These are phyloP conservation scores for Drosophila imparisetae DNA, from an alignment of 2,888 invertebrate genomes.

Conservation along the genomic window DNA sequence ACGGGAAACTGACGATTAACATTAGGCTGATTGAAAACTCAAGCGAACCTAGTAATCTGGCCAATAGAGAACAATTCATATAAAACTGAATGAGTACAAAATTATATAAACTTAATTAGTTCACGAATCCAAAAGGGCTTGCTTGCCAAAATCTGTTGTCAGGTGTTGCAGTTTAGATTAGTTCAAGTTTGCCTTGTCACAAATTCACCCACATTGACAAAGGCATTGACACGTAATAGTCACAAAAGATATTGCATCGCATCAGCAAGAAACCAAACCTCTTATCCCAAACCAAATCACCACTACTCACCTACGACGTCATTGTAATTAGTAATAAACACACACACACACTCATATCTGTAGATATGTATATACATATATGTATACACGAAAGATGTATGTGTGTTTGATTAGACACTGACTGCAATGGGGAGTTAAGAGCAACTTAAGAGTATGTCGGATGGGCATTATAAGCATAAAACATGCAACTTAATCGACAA, in stretches of 20 bases:
- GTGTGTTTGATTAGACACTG: slow-evolving; percentile 29
- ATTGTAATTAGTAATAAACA: slow-evolving; percentile 20
- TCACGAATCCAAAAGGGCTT: neutral
- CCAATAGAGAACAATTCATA: neutral
- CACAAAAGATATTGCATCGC: neutral
- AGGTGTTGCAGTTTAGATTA: neutral
- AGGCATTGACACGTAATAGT: neutral
- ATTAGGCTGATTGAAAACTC: neutral
- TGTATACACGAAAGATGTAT: slow-evolving; percentile 8
- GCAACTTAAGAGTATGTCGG: slow-evolving; percentile 34
- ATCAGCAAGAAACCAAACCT: neutral
- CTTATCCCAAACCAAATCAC: neutral
- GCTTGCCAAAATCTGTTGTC: no score
- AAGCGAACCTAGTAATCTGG: neutral
- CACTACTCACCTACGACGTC: neutral
- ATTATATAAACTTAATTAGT: neutral
- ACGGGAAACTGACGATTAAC: slow-evolving; percentile 14
- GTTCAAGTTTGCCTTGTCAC: neutral
- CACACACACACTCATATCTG: neutral
- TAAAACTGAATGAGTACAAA: neutral
- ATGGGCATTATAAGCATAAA: slow-evolving; percentile 32
- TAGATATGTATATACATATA: neutral
- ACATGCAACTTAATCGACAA: slow-evolving; percentile 56
- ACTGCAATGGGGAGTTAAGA: slow-evolving; percentile 13
- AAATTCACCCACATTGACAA: neutral